Conservation (phyloP, 2,797 vertebrate genomes). For the Rhadinocentrus ornatus region DNA sequence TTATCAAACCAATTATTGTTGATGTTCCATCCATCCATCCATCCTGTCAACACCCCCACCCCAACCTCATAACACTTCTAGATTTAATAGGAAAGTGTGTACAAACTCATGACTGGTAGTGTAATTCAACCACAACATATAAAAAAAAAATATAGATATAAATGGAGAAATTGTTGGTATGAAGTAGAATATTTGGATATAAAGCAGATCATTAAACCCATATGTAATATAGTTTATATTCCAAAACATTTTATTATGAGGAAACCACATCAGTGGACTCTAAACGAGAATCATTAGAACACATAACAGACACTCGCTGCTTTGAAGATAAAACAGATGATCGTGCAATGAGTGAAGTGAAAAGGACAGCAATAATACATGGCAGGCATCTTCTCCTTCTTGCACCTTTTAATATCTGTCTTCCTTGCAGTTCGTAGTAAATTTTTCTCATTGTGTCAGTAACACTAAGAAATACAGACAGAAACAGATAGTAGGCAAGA, state of each 20-base stretch:
- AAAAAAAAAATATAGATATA: too few species aligned
- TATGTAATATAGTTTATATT: too few species aligned
- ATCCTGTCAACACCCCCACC: too few species aligned
- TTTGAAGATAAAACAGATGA: conserved; percentile 59
- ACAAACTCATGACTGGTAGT: too few species aligned
- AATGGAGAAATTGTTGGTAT: too few species aligned
- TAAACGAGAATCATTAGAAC: conserved; percentile 56
- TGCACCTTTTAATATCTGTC: conserved; percentile 37
- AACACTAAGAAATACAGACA: conserved; percentile 7
- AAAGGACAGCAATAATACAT: conserved; percentile 36
- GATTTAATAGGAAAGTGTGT: too few species aligned
- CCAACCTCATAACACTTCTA: too few species aligned
- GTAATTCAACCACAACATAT: too few species aligned
- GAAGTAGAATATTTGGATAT: too few species aligned
- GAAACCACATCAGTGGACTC: conserved; percentile 34
- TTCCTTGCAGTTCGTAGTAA: conserved; percentile 28
- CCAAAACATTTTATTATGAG: conserved; percentile 28
- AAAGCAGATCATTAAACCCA: too few species aligned
- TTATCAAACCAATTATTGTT: too few species aligned
- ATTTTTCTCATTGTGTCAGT: conserved; percentile 39
- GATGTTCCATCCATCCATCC: too few species aligned
- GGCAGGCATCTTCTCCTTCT: conserved; percentile 36
- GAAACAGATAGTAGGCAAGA: not conserved
- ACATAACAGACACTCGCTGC: conserved; percentile 36
- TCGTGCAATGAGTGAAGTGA: conserved; percentile 28